Base-by-base conservation (phyloP, 2,113 vertebrate genomes). In the Pandion haliaetus region DNA sequence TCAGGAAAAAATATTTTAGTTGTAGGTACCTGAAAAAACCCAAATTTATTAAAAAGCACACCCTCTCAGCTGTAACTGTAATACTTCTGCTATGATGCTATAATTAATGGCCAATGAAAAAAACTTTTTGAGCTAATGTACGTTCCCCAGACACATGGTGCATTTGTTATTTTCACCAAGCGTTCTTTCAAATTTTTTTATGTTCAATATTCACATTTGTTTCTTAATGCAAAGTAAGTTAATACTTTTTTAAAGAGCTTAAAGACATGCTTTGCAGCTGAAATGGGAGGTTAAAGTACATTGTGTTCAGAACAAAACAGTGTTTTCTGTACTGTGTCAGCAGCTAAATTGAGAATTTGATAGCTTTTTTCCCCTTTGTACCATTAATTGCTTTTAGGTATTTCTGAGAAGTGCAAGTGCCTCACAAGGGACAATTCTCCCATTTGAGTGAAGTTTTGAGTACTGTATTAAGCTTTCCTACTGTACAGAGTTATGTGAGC, bases 261-360 rank as follows among this genome's bases (percentile, higher is more conserved):
- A 65, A 93, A 92, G 90, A 84, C 29, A 14, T 62, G 50, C 83
- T 94, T 96, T 84, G 93, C 78, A 91, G 54, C 69, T 89, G 85
- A 95, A 96, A 92, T 49, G 23, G 17, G 76, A 82, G 58, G 92
- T 89, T 92, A 89, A 93, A 81, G 62, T 86, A 73, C 62, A 87
- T 88, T 93, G 63, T 94, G 50, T 78, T 96, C 58, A 71, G 90
- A 91, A 97, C 81, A 95, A 94, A 95, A 63, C 69, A 78, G 19
- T 96, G 80, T 80, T 94, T 95, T 93, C 77, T 88, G 49, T 72
- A 71, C 69, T 76, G 9, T 91, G 95, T 90, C 94, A 85, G 77
- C 76, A 93, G 57, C 69, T 93, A 94, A 90, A 55, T 66, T 93
- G 84, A 83, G 81, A 85, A 70, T 94, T 94, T 91, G 66, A 82